These are phyloP conservation scores for Pampus argenteus DNA, from an alignment of 2,797 vertebrate species.

Conservation along the genomic window DNA sequence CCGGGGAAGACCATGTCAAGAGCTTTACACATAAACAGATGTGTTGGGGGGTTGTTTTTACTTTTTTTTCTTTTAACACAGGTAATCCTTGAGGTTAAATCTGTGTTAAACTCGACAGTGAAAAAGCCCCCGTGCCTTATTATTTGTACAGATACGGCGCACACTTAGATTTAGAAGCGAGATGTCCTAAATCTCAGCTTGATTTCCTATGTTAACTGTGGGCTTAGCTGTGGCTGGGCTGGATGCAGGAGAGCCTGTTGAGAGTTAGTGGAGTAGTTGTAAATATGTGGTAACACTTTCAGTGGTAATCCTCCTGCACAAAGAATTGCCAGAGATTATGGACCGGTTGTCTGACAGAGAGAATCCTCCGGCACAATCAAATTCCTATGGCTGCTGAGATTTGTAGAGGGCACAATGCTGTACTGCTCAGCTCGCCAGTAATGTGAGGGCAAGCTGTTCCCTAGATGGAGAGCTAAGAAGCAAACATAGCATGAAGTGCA, in stretches of 20 bases:
- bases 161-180: conserved; percentile 70
- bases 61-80: conserved; percentile 62
- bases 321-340: conserved; percentile 87
- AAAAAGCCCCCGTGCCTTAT: conserved; percentile 53
- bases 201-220: conserved; percentile 85
- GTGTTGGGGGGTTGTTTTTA: conserved; percentile 51
- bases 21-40: conserved; percentile 81
- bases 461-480: conserved; percentile 63
- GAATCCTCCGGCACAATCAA: conserved; percentile 86
- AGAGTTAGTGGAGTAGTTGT: conserved; percentile 87
- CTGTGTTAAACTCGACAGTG: conserved; percentile 68
- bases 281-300: conserved; percentile 88
- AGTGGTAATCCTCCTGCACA: conserved; percentile 86
- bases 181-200: conserved; percentile 83
- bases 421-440: conserved; percentile 72
- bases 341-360: conserved; percentile 85
- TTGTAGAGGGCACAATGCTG: conserved; percentile 77
- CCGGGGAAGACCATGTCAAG: conserved; percentile 70
- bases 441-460: conserved; percentile 71
- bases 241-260: conserved; percentile 84
- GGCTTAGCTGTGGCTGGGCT: conserved; percentile 82
- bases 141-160: conserved; percentile 70
- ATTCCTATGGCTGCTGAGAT: conserved; percentile 84
- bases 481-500: conserved; percentile 73
- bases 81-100: conserved; percentile 81